Evolutionary conservation across 2,888 invertebrate species (phyloP), one percentile per base, ranked within the genome.

Genomic region (Lucinisca nassula): DNA sequence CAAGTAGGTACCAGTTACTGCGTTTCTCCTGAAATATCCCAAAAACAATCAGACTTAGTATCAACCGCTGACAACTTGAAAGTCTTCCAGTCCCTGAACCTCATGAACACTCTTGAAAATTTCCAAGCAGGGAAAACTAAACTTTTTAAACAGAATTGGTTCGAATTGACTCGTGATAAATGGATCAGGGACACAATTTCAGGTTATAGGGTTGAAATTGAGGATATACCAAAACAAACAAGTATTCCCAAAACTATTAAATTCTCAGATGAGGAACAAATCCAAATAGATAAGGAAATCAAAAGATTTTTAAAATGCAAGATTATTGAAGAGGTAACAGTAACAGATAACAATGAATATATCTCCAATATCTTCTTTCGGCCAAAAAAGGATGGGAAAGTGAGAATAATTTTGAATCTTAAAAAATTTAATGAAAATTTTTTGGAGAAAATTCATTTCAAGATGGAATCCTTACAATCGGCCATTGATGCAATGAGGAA

Each of bases 301-400:
- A 40, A 75, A 21, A 21, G 81, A 30, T 74, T 58, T 75, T 58
- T 81, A 58, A 10, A 75, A n/a, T 10, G 32, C 27, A 58, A 75
- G 14, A 76, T 82, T 40, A 76, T 82, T n/a, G 45, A 81, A 82
- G 21, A 40, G 24, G 79, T 61, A 8, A 30, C 61, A 40, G 37
- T 4, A 21, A 21, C 61, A 38, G 38, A n/a, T 6, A n/a, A n/a
- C 30, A 37, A 70, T 51, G 61, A 82, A 49, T 82, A 70, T 45
- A 76, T 82, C 12, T 70, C 77, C 0, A 82, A 82, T 70, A 82
- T 82, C n/a, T 82, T 77, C 27, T 45, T 40, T 51, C n/a, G 70
- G 24, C 82, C 49, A 10, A 82, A 82, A 70, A 82, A 77, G 70
- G 67, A 70, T 35, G 77, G 72, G 4, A n/a, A 45, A n/a, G 45